Conservation (phyloP, 2,113 vertebrate genomes). For the Prolemur simus region DNA sequence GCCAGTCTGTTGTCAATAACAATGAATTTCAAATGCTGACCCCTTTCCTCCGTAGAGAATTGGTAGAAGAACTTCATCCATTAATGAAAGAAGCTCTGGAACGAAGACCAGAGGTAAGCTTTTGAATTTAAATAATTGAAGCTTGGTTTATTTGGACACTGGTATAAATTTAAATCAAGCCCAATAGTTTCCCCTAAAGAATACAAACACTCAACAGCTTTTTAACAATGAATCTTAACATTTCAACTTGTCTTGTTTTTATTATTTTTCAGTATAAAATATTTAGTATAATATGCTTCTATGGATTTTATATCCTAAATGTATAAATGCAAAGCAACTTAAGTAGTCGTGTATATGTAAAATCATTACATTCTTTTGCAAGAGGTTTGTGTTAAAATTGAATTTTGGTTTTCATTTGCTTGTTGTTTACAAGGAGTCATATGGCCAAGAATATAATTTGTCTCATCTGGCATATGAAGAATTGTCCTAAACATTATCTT, state of each 20-base stretch:
- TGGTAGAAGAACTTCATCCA: constrained; percentile 99
- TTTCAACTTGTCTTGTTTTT: neutral
- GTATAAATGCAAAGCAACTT: neutral
- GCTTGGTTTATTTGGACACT: neutral
- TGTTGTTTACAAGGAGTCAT: neutral
- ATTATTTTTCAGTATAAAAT: neutral
- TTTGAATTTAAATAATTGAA: constrained; percentile 49
- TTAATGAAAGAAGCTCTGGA: constrained; percentile 99
- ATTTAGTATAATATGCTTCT: neutral
- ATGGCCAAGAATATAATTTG: neutral
- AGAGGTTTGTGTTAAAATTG: neutral
- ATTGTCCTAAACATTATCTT: constrained; percentile 1
- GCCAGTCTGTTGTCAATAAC: neutral
- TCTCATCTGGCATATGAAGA: neutral
- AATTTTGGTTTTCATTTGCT: neutral
- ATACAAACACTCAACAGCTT: neutral
- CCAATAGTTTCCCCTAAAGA: neutral
- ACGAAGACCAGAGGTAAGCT: constrained; percentile 95
- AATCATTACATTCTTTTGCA: neutral
- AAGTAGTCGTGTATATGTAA: neutral
- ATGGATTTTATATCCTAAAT: neutral
- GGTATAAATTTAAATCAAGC: constrained; percentile 28
- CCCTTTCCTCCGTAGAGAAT: constrained; percentile 85
- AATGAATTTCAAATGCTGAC: neutral
- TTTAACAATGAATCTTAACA: constrained; percentile 16